Conservation (phyloP, 2,113 vertebrate genomes). For the Ancistrus triradiatus region DNA sequence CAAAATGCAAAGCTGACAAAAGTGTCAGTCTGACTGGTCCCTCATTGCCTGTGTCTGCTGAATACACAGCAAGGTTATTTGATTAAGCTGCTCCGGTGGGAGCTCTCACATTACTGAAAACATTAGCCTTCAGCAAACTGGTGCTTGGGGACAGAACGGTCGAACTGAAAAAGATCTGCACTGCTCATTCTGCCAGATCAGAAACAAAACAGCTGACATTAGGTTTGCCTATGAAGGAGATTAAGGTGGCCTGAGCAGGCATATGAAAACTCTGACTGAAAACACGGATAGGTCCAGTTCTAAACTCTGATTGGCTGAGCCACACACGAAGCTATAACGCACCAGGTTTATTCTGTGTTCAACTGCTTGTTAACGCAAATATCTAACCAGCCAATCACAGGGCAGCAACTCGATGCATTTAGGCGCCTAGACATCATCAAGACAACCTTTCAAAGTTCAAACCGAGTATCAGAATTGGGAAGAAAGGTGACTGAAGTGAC, state of each 20-base stretch:
- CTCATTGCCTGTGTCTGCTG: conserved; percentile 28
- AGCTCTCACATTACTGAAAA: conserved; percentile 32
- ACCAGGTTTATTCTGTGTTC: too few species aligned
- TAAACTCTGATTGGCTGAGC: too few species aligned
- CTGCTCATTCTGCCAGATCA: conserved; percentile 35
- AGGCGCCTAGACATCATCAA: too few species aligned
- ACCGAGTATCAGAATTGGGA: too few species aligned
- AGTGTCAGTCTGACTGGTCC: not conserved
- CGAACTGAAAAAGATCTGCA: conserved; percentile 10
- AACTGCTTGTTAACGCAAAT: too few species aligned
- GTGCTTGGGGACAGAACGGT: conserved; percentile 17
- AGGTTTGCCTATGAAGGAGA: conserved; percentile 5
- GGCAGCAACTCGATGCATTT: too few species aligned
- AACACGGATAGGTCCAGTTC: too few species aligned
- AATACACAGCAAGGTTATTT: conserved; percentile 22
- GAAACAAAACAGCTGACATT: conserved; percentile 1
- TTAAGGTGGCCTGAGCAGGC: conserved; percentile 27
- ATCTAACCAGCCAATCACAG: too few species aligned
- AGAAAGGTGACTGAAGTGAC: too few species aligned
- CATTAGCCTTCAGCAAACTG: conserved; percentile 37
- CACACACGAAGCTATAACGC: too few species aligned
- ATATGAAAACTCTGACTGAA: too few species aligned
- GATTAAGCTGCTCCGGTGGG: conserved; percentile 25
- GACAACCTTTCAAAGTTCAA: too few species aligned
- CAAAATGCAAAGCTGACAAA: not conserved